Evolutionary conservation across 2,888 invertebrate species (phyloP).

Genomic region (Lottia gigantea): DNA sequence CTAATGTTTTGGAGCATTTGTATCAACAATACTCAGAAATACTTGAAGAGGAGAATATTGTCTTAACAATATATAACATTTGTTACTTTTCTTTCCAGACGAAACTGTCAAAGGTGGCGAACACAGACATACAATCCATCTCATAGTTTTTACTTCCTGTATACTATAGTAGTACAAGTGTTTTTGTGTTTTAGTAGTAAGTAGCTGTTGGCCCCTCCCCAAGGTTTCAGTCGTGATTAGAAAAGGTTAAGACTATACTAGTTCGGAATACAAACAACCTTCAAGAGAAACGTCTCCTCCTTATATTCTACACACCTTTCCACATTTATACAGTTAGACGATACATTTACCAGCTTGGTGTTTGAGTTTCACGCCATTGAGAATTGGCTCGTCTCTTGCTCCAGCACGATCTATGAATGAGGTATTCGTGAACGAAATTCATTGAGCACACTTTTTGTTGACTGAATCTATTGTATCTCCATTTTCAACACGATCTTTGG

Average conservation of each 20-base stretch:
- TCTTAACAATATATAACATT: no score
- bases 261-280: conserved; percentile 8
- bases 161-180: neutral
- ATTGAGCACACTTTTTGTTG: conserved; percentile 9
- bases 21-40: no score
- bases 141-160: neutral
- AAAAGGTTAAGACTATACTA: conserved; percentile 10
- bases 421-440: conserved; percentile 4
- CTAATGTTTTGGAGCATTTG: no score
- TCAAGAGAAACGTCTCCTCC: conserved; percentile 2
- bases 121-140: neutral
- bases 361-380: conserved; percentile 8
- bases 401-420: conserved; percentile 7
- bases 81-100: no score
- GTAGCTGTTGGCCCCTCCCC: conserved; percentile 5
- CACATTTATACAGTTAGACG: neutral
- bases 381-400: conserved; percentile 3
- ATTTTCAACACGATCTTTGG: neutral
- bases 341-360: conserved; percentile 9
- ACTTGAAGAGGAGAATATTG: no score
- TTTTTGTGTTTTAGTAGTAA: neutral
- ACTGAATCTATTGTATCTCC: neutral
- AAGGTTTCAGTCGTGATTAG: neutral
- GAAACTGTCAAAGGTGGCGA: no score
- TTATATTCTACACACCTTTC: neutral